Conservation (phyloP, 2,797 vertebrate species). For the Moxostoma hubbsi region DNA sequence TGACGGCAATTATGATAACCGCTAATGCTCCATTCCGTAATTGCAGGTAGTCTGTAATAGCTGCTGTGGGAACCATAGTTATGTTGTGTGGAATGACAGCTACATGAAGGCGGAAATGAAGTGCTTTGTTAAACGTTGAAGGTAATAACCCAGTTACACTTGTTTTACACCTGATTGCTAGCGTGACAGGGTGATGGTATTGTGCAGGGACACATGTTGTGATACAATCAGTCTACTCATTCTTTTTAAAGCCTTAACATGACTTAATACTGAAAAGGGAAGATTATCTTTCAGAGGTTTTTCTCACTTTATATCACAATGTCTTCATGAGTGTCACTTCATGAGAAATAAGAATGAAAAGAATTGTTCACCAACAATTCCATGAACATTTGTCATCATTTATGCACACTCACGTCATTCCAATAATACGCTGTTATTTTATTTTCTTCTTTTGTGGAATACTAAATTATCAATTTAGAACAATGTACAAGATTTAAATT, state of each 20-base stretch:
- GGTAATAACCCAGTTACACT: conserved; percentile 6
- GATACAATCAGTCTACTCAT: background rate
- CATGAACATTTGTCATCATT: no score
- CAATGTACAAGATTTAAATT: no score
- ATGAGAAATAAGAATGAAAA: background rate
- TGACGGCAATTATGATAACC: conserved; percentile 22
- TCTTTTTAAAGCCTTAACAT: no score
- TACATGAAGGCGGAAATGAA: conserved; percentile 23
- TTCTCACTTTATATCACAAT: background rate
- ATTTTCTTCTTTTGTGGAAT: no score
- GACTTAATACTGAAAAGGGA: no score
- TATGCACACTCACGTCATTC: no score
- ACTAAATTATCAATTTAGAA: no score
- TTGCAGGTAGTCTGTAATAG: conserved; percentile 38
- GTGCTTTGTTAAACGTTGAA: conserved; percentile 26
- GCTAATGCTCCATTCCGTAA: conserved; percentile 16
- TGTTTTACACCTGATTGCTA: conserved; percentile 12
- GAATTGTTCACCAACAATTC: no score
- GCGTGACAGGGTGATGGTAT: background rate
- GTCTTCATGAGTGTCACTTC: background rate
- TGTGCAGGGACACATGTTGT: background rate
- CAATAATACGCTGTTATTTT: no score
- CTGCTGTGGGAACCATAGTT: conserved; percentile 35
- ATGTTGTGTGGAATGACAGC: conserved; percentile 33
- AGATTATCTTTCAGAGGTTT: background rate